Evolutionary conservation across 2,888 invertebrate species (phyloP).

Genomic region (Nomada hirtipes): DNA sequence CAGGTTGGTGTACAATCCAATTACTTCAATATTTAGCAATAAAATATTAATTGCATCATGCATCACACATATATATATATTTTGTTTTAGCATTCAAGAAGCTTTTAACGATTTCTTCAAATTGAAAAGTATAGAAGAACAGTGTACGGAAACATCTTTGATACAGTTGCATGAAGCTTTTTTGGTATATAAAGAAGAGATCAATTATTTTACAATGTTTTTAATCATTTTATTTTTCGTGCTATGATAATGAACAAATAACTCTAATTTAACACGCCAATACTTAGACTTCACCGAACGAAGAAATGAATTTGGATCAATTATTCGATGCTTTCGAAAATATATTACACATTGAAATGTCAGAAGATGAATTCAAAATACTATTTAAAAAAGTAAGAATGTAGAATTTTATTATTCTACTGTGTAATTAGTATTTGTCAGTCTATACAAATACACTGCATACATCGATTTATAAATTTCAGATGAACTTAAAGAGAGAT

Average conservation of each 20-base stretch:
- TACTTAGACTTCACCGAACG: constrained; percentile 63
- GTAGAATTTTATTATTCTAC: background rate
- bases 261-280: background rate
- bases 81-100: constrained; percentile 57
- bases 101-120: constrained; percentile 67
- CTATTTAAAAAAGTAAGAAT: constrained; percentile 87
- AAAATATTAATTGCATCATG: background rate
- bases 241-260: background rate
- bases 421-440: background rate
- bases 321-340: constrained; percentile 69
- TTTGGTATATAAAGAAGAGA: constrained; percentile 60
- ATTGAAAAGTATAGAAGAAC: constrained; percentile 70
- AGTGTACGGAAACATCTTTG: constrained; percentile 74
- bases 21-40: background rate
- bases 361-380: constrained; percentile 87
- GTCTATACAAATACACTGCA: background rate
- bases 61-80: background rate
- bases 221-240: background rate
- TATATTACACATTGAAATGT: constrained; percentile 69
- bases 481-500: constrained; percentile 87
- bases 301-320: constrained; percentile 69
- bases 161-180: constrained; percentile 73
- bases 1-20: constrained; percentile 42
- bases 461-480: constrained; percentile 14
- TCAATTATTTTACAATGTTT: constrained; percentile 9